phyloP scores from a whole-genome alignment of 2,113 vertebrate species.

The Plecturocebus donacophilus region DNA sequence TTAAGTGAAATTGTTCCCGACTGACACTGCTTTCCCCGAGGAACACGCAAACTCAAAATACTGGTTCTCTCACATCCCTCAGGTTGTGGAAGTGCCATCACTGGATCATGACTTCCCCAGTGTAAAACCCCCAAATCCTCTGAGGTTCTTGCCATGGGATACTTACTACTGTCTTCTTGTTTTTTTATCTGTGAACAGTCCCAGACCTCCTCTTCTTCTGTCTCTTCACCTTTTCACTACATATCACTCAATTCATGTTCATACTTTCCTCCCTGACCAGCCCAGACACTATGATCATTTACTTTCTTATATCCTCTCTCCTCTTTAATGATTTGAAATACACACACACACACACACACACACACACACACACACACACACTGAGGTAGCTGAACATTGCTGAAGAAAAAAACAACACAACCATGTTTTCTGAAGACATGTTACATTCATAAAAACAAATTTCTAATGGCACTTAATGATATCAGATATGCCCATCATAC shows the following conservation, averaged over 20 bases:
- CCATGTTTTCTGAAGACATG: neutral
- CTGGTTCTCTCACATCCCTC: neutral
- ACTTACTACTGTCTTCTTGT: neutral
- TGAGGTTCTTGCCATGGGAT: neutral
- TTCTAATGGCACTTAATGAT: neutral
- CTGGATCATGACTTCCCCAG: neutral
- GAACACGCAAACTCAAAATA: neutral
- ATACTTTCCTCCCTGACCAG: neutral
- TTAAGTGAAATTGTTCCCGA: neutral
- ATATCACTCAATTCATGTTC: accelerated
- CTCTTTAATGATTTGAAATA: neutral
- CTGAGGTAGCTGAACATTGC: neutral
- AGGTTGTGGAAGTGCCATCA: neutral
- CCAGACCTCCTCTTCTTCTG: neutral
- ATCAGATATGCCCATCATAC: neutral
- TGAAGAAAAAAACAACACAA: neutral
- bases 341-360: too few species aligned
- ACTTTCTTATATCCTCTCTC: neutral
- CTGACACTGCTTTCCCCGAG: neutral
- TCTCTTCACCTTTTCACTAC: neutral
- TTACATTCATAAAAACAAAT: neutral
- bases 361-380: too few species aligned
- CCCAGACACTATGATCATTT: neutral
- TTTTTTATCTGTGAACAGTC: neutral
- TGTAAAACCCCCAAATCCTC: neutral